A percentile compares a stretch with the other conserved stretches of the same genome.
These are phyloP conservation scores for Dyspetes luteomarginatus DNA, from an alignment of 2,888 invertebrate species.

Conservation along the genomic window DNA sequence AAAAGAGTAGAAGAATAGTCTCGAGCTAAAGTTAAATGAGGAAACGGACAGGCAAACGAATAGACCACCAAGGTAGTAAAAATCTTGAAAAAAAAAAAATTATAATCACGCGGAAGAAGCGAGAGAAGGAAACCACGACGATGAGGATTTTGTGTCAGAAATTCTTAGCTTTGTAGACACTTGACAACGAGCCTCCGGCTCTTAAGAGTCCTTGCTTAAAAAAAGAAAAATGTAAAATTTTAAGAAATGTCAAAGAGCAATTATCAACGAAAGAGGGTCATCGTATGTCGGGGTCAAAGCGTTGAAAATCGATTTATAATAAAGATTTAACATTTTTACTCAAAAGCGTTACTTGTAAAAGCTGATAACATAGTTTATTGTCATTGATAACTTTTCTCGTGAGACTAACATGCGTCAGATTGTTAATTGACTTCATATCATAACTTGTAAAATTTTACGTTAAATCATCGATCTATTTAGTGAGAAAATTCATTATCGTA, in stretches of 20 bases:
- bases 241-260: not conserved
- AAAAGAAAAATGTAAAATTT: slow-evolving; percentile 11
- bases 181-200: not conserved
- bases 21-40: slow-evolving; percentile 40
- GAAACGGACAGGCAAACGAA: slow-evolving; percentile 29
- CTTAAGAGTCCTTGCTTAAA: not conserved
- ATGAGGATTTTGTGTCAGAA: slow-evolving; percentile 28
- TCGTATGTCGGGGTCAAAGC: not conserved
- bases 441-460: not conserved
- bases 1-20: slow-evolving; percentile 7
- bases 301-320: not conserved
- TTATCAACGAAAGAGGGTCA: not conserved
- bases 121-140: slow-evolving; percentile 18
- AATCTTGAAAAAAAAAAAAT: slow-evolving; percentile 13
- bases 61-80: slow-evolving; percentile 45
- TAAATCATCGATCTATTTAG: not conserved
- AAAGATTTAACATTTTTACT: not conserved
- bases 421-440: no score
- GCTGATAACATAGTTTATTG: not conserved
- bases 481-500: not conserved
- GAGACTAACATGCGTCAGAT: no score
- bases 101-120: slow-evolving; percentile 7
- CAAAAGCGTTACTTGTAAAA: not conserved
- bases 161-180: slow-evolving; percentile 15
- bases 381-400: not conserved